phyloP scores from a whole-genome alignment of 2,888 invertebrate genomes.

The Apotomis betuletana region DNA sequence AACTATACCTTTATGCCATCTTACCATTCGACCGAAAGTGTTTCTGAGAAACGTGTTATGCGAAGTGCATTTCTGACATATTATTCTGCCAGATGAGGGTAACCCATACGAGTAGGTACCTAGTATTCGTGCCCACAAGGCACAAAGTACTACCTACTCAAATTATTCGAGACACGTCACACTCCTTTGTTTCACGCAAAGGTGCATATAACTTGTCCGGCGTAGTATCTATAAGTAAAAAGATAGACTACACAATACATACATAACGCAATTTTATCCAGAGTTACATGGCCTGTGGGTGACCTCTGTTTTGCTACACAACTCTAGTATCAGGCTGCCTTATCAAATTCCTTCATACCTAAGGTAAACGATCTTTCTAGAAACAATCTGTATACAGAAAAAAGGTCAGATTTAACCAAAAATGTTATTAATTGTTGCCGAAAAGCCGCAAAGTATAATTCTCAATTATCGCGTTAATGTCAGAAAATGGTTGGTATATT shows the following conservation, averaged over 20 bases:
- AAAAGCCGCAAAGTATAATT: slow-evolving; percentile 33
- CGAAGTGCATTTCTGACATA: no score
- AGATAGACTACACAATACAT: not conserved
- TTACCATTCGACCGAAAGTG: no score
- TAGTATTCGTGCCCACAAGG: no score
- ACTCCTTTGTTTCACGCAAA: no score
- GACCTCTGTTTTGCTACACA: slow-evolving; percentile 6
- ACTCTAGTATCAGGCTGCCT: slow-evolving; percentile 6
- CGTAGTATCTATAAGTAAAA: no score
- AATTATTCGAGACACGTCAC: no score
- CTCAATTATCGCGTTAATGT: slow-evolving; percentile 45
- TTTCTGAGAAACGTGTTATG: no score
- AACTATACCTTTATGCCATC: no score
- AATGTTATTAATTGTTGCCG: not conserved
- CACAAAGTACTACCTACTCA: no score
- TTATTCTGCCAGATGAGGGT: no score
- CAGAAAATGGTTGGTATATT: slow-evolving; percentile 48
- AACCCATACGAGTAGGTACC: no score
- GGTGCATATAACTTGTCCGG: no score
- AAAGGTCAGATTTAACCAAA: not conserved
- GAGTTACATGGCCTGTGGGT: slow-evolving; percentile 4
- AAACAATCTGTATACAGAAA: not conserved
- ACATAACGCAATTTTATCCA: slow-evolving; percentile 19
- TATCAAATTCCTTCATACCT: slow-evolving; percentile 12
- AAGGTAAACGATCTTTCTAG: slow-evolving; percentile 4